These are phyloP conservation scores for Bombus vancouverensis DNA, from an alignment of 1,140 invertebrate genomes.

Conservation along the genomic window DNA sequence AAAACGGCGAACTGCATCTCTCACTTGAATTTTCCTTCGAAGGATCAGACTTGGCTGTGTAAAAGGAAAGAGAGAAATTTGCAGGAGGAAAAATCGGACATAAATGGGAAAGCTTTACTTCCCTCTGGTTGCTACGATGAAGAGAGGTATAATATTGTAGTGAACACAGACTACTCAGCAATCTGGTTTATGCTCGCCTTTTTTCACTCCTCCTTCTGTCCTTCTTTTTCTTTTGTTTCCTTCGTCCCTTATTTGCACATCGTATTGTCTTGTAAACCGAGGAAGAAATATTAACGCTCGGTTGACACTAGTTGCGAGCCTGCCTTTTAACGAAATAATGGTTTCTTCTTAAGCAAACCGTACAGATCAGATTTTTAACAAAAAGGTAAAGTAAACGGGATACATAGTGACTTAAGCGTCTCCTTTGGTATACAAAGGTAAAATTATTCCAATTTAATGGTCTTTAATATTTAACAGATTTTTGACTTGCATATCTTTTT, in stretches of 20 bases:
- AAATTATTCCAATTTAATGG: too few species aligned
- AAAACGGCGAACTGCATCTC: neutral
- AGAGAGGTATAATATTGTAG: conserved; percentile 29
- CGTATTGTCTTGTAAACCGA: conserved; percentile 37
- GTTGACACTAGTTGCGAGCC: conserved; percentile 22
- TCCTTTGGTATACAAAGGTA: too few species aligned
- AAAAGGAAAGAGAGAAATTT: neutral
- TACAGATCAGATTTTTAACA: neutral
- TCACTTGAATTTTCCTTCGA: neutral
- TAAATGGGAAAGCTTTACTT: conserved; percentile 18
- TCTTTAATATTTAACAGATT: too few species aligned
- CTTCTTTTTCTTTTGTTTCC: neutral
- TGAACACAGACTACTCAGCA: conserved; percentile 30
- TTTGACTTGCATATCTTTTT: too few species aligned
- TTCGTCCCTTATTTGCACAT: conserved; percentile 35
- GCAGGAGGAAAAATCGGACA: conserved; percentile 15
- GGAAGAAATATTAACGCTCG: conserved; percentile 38
- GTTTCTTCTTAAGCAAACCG: neutral
- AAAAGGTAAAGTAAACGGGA: neutral
- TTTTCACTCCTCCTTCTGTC: conserved; percentile 4
- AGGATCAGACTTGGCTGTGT: neutral
- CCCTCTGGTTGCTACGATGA: neutral
- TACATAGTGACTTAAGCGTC: too few species aligned
- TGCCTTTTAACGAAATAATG: conserved; percentile 24
- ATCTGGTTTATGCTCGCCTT: conserved; percentile 24